phyloP scores from a whole-genome alignment of 2,113 vertebrate genomes.

The Heteronetta atricapilla region DNA sequence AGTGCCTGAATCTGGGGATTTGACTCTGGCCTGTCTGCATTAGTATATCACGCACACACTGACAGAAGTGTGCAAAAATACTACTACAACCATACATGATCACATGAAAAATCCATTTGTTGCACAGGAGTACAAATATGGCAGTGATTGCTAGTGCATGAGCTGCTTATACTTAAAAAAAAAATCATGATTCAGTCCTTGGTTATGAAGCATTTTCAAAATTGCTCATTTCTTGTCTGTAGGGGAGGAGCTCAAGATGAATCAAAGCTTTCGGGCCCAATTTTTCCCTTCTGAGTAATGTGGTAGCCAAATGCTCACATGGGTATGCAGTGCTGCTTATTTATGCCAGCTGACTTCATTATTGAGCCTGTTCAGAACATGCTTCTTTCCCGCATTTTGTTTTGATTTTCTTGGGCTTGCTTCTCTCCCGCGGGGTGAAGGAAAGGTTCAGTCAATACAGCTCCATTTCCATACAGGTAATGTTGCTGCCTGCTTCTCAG shows the following conservation, averaged over 20 bases:
- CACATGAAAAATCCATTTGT: not conserved
- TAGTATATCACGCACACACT: not conserved
- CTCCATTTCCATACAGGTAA: not conserved
- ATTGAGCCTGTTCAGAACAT: not conserved
- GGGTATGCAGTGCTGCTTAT: not conserved
- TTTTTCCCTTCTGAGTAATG: not conserved
- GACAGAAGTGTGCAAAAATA: not conserved
- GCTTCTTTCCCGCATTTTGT: not conserved
- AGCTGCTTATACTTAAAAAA: not conserved
- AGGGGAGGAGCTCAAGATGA: not conserved
- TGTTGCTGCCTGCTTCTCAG: not conserved
- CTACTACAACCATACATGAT: not conserved
- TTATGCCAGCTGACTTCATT: not conserved
- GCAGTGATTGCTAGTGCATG: not conserved
- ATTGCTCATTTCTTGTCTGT: not conserved
- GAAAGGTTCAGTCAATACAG: not conserved
- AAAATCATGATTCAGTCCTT: not conserved
- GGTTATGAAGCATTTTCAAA: not conserved
- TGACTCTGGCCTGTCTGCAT: not conserved
- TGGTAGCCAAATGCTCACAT: not conserved
- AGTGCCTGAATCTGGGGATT: conserved; percentile 12
- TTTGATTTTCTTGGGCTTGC: not conserved
- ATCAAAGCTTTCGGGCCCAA: not conserved
- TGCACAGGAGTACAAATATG: not conserved
- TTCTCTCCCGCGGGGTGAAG: not conserved